Evolutionary conservation across 1,140 invertebrate species (phyloP).

Genomic region (Drosophila nikananu): DNA sequence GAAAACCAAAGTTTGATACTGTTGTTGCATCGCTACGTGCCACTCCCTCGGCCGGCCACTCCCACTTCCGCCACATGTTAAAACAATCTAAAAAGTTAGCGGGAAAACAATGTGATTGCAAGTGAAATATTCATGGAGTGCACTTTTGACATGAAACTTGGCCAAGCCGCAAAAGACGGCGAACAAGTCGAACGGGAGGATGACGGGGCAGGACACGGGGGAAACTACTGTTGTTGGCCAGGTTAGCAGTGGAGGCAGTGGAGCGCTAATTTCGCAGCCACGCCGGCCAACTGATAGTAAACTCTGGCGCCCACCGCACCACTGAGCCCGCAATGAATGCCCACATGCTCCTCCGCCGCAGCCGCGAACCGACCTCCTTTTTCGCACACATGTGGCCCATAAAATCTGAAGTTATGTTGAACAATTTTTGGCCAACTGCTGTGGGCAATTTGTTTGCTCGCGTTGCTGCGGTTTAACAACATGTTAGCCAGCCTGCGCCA

Average conservation of each 20-base stretch:
- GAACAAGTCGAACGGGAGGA: constrained; percentile 16
- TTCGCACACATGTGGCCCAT: constrained; percentile 74
- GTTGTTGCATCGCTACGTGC: constrained; percentile 69
- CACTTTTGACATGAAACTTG: constrained; percentile 69
- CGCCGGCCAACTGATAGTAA: constrained; percentile 70
- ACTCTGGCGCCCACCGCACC: constrained; percentile 35
- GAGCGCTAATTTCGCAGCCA: constrained; percentile 67
- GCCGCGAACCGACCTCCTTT: constrained; percentile 23
- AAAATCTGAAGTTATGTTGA: constrained; percentile 81
- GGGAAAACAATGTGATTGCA: constrained; percentile 83
- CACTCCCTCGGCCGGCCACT: constrained; percentile 53
- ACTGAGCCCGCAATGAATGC: constrained; percentile 34
- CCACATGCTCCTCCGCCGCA: constrained; percentile 12
- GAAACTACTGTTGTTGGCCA: constrained; percentile 27
- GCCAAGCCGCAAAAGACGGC: constrained; percentile 41
- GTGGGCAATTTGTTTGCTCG: constrained; percentile 69
- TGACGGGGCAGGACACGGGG: neutral
- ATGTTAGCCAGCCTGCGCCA: constrained; percentile 43
- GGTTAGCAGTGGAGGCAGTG: constrained; percentile 18
- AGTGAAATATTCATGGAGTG: constrained; percentile 83
- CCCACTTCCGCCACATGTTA: constrained; percentile 81
- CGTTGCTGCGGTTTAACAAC: constrained; percentile 54
- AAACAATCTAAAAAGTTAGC: constrained; percentile 83
- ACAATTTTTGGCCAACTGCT: constrained; percentile 73
- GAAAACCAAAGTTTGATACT: constrained; percentile 76